Percentiles rank a stretch among this genome's conserved stretches.
phyloP scores from a whole-genome alignment of 1,140 invertebrate species.

The Streblospio benedicti region DNA sequence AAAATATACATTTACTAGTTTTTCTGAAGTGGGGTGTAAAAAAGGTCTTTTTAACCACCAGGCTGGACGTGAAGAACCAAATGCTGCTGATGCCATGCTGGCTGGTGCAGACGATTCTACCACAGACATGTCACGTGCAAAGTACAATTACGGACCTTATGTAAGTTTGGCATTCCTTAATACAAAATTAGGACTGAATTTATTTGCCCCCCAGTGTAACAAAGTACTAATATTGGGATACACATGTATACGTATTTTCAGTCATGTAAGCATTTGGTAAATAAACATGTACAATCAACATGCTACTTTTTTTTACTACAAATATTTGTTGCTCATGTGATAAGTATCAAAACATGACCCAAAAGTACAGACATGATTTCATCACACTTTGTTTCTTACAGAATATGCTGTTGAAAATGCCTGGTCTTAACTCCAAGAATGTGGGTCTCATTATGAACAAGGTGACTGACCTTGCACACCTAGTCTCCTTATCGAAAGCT shows the following conservation, averaged over 20 bases:
- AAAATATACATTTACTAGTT: not conserved
- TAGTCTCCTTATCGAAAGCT: slow-evolving; percentile 52
- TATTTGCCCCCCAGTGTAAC: not conserved
- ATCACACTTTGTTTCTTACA: slow-evolving; percentile 26
- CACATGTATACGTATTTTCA: not conserved
- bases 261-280: not conserved
- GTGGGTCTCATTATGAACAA: slow-evolving; percentile 67
- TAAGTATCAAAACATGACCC: not conserved
- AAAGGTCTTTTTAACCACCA: slow-evolving; percentile 14
- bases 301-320: not conserved
- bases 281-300: not conserved
- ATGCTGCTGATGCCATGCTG: slow-evolving; percentile 57
- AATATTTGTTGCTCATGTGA: not conserved
- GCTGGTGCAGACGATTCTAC: slow-evolving; percentile 34
- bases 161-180: slow-evolving; percentile 23
- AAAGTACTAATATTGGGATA: not conserved
- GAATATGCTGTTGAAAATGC: slow-evolving; percentile 82
- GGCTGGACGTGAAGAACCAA: slow-evolving; percentile 58
- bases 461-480: slow-evolving; percentile 54
- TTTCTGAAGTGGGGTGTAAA: not conserved
- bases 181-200: not conserved
- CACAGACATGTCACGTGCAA: slow-evolving; percentile 31
- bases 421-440: slow-evolving; percentile 82
- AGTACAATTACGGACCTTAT: slow-evolving; percentile 44
- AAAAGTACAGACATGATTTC: not conserved